phyloP scores from a whole-genome alignment of 2,113 vertebrate genomes.

The Oryzias curvinotus region DNA sequence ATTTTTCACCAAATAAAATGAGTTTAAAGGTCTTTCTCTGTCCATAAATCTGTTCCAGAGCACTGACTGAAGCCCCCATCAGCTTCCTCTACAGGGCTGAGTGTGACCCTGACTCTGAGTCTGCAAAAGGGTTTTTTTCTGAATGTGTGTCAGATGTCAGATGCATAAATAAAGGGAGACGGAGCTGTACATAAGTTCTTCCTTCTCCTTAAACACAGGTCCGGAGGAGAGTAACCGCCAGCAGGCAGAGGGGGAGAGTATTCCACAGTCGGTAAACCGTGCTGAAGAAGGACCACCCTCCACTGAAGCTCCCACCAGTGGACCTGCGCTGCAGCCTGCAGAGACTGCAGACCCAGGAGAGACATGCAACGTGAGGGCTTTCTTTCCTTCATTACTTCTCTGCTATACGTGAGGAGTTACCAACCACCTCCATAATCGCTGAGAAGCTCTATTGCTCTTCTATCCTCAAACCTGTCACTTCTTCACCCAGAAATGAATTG shows the following conservation, averaged over 20 bases:
- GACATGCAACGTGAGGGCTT: slow-evolving; percentile 45
- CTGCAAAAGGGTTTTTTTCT: neutral
- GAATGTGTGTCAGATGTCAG: neutral
- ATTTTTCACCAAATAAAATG: too few relatives aligned
- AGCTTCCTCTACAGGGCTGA: too few relatives aligned
- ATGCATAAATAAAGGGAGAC: neutral
- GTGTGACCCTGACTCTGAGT: too few relatives aligned
- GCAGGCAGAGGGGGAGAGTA: neutral
- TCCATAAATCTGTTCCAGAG: too few relatives aligned
- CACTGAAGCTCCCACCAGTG: neutral
- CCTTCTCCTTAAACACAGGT: neutral
- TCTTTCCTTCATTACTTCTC: neutral
- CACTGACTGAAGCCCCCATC: too few relatives aligned
- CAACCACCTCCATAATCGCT: too few relatives aligned
- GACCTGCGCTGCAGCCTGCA: slow-evolving; percentile 7
- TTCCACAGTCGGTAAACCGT: neutral
- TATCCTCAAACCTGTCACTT: too few relatives aligned
- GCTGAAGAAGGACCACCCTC: slow-evolving; percentile 3
- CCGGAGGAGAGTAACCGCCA: neutral
- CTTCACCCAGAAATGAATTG: too few relatives aligned
- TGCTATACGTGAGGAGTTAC: neutral
- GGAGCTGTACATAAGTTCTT: neutral
- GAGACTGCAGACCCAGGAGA: slow-evolving; percentile 27
- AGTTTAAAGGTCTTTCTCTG: too few relatives aligned
- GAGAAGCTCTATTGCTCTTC: too few relatives aligned